A percentile compares a stretch with the other conserved stretches of the same genome.
Conservation (phyloP, 2,888 invertebrate species). For the Neoscelio sp. region DNA sequence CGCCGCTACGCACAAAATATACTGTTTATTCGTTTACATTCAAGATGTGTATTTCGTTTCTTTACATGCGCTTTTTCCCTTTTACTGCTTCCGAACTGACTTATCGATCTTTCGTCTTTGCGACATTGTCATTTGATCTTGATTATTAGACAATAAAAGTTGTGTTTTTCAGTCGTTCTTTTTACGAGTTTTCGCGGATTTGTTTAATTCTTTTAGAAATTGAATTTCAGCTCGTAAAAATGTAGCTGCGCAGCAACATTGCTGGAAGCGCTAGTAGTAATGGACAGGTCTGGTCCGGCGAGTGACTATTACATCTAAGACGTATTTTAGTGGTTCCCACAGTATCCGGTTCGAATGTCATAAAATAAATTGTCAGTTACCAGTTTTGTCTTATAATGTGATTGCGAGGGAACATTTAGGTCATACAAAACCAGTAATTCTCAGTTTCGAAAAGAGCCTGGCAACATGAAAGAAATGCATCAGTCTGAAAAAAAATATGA, state of each 20-base stretch:
- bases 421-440: conserved; percentile 67
- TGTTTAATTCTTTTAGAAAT: conserved; percentile 15
- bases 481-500: conserved; percentile 56
- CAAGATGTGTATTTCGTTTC: neutral
- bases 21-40: conserved; percentile 18
- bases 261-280: conserved; percentile 57
- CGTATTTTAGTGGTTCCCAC: conserved; percentile 68
- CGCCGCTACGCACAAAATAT: conserved; percentile 26
- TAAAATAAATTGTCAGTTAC: conserved; percentile 73
- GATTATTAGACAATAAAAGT: conserved; percentile 1
- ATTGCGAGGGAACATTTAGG: conserved; percentile 66
- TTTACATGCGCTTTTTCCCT: neutral
- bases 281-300: conserved; percentile 32
- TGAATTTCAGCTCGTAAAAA: conserved; percentile 44
- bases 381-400: conserved; percentile 65
- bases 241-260: conserved; percentile 12
- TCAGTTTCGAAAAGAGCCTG: conserved; percentile 41
- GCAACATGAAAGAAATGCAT: conserved; percentile 53
- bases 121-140: neutral
- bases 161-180: too few species aligned
- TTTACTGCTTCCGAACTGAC: neutral
- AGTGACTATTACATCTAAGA: conserved; percentile 48
- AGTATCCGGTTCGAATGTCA: conserved; percentile 73
- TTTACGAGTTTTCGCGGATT: conserved; percentile 36
- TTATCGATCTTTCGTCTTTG: neutral